These are phyloP conservation scores for Neocloeon triangulifer DNA, from an alignment of 1,140 invertebrate genomes.

Conservation along the genomic window DNA sequence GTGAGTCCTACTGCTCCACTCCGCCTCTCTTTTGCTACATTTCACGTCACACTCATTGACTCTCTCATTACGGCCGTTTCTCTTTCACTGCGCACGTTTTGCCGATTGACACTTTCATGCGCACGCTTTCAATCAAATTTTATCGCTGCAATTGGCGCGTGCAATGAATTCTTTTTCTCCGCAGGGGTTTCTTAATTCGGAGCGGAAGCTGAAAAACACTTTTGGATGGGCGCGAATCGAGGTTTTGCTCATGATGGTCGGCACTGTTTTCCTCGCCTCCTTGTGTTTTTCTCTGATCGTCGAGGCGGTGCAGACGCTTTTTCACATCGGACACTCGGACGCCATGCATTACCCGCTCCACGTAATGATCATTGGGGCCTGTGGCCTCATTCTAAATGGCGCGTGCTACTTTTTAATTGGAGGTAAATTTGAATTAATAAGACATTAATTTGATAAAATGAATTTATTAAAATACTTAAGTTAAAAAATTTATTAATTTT, in stretches of 20 bases:
- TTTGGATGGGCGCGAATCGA: conserved; percentile 82
- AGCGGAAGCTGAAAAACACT: conserved; percentile 55
- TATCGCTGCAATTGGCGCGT: conserved; percentile 1
- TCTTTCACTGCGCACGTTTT: too few species aligned
- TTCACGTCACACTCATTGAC: too few species aligned
- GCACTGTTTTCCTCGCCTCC: conserved; percentile 59
- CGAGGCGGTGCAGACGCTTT: conserved; percentile 54
- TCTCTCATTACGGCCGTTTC: too few species aligned
- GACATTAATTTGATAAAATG: too few species aligned
- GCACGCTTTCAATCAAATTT: too few species aligned
- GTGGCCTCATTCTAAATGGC: conserved; percentile 40
- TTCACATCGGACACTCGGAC: conserved; percentile 40
- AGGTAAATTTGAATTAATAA: conserved; percentile 21
- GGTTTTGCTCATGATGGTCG: conserved; percentile 56
- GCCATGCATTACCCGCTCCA: conserved; percentile 31
- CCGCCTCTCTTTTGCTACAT: too few species aligned
- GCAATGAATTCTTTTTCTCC: conserved; percentile 7
- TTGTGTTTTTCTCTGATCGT: conserved; percentile 61
- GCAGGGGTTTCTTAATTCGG: conserved; percentile 20
- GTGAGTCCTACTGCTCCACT: too few species aligned
- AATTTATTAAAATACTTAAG: too few species aligned
- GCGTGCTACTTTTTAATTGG: conserved; percentile 51
- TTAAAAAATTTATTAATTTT: too few species aligned
- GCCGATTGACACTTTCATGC: too few species aligned
- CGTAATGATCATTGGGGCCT: conserved; percentile 36